Evolutionary conservation across 2,888 invertebrate species (phyloP), one percentile per base, ranked within the genome.

Genomic region (Rapana venosa): DNA sequence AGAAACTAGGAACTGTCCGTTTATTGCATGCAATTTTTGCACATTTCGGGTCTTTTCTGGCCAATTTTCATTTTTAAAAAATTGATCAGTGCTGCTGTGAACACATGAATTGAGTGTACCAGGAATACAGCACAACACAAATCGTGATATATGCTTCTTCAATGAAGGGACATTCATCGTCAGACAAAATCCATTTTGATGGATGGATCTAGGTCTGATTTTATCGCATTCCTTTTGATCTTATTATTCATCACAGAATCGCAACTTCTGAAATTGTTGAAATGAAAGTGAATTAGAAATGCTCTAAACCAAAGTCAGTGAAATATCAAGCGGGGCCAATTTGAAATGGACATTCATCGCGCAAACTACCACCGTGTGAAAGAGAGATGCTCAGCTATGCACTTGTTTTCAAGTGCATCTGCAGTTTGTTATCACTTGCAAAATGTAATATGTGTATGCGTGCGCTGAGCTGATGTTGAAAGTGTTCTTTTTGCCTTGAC

Each of bases 401-500:
- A n/a, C 11, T n/a, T 66, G 66, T 22, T 66, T 66, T 66, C 66
- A 66, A 66, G 22, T 66, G 20, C 66, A 20, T 79, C 77, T 35
- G 35, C 77, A 20, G 2, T 79, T 32, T 20, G 77, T 13, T 79
- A 32, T 32, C 30, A 13, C 13, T 32, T 26, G 26, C 11, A 79
- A 32, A 20, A 13, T 79, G 15, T 32, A 26, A 74, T 32, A 26
- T 79, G 32, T 32, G 77, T 15, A 20, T 32, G 32, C 15, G 77
- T 32, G 77, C 32, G 47, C 74, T 26, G 47, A 83, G 81, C 0
- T 5, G 47, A n/a, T 83, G 81, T 83, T 83, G 22, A 83, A 26
- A 30, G 47, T 47, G 47, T 26, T 22, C 22, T 83, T 83, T 36
- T 83, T 83, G 81, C 81, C 81, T 83, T 83, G 81, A 83, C 35